Percentiles rank a stretch among this genome's conserved stretches.
phyloP scores from a whole-genome alignment of 2,113 vertebrate genomes.

The Pangasianodon gigas region DNA sequence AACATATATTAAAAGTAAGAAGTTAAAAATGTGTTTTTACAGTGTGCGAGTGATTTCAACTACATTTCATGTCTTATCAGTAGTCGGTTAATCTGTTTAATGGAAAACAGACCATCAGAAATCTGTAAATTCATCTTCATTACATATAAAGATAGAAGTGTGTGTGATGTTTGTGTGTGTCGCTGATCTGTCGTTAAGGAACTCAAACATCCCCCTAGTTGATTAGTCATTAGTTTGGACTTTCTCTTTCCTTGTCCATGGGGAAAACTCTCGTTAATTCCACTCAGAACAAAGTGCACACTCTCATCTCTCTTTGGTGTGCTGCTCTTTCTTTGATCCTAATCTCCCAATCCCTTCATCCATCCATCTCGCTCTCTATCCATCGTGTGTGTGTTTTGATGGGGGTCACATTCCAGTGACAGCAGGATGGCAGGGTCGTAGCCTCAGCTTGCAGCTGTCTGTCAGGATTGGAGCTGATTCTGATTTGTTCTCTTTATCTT shows the following conservation, averaged over 20 bases:
- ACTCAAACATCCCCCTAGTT: conserved; percentile 2
- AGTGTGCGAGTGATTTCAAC: no score
- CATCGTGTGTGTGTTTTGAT: conserved; percentile 32
- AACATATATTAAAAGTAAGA: no score
- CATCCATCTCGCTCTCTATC: conserved; percentile 8
- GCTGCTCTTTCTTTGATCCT: conserved; percentile 27
- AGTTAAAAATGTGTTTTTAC: no score
- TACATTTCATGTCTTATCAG: not conserved
- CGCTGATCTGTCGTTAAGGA: not conserved
- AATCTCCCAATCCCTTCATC: not conserved
- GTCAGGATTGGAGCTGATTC: not conserved
- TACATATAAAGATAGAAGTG: not conserved
- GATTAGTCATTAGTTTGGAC: not conserved
- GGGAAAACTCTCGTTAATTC: not conserved
- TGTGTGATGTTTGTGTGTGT: conserved; percentile 32
- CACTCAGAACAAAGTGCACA: not conserved
- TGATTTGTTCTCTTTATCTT: not conserved
- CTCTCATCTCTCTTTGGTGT: not conserved
- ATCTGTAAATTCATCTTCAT: no score
- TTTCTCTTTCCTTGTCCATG: not conserved
- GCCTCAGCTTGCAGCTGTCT: not conserved
- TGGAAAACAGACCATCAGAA: no score
- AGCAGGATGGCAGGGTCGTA: not conserved
- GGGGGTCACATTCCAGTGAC: conserved; percentile 41
- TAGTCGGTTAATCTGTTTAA: not conserved